Evolutionary conservation across 2,888 invertebrate species (phyloP).

Genomic region (Harpalus rubripes): DNA sequence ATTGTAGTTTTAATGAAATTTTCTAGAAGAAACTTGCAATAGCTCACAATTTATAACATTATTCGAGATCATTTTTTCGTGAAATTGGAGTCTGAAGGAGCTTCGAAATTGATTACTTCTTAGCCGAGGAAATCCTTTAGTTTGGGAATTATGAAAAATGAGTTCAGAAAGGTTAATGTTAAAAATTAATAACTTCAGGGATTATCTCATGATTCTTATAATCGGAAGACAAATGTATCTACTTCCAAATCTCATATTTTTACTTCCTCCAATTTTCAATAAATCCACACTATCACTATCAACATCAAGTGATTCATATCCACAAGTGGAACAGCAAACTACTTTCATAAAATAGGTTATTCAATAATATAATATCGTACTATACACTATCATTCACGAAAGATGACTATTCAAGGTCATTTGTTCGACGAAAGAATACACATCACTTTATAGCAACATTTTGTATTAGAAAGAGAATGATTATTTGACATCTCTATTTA

Average conservation of each 20-base stretch:
- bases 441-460: no score
- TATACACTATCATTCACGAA: no score
- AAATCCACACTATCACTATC: conserved; percentile 37
- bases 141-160: conserved; percentile 38
- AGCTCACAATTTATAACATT: conserved; percentile 11
- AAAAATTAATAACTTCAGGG: conserved; percentile 39
- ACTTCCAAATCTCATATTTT: conserved; percentile 24
- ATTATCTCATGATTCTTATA: conserved; percentile 34
- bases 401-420: no score
- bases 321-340: neutral
- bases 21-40: conserved; percentile 1
- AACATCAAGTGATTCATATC: conserved; percentile 19
- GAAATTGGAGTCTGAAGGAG: conserved; percentile 3
- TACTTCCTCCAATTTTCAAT: conserved; percentile 33
- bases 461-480: no score
- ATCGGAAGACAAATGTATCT: conserved; percentile 32
- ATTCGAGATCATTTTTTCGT: conserved; percentile 4
- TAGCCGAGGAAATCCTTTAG: conserved; percentile 11
- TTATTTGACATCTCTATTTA: no score
- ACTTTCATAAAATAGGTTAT: neutral
- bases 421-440: no score
- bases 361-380: neutral
- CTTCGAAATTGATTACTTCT: conserved; percentile 32
- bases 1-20: conserved; percentile 19
- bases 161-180: conserved; percentile 34